These are phyloP conservation scores for Toxostoma redivivum DNA, from an alignment of 2,113 vertebrate genomes.

Conservation along the genomic window DNA sequence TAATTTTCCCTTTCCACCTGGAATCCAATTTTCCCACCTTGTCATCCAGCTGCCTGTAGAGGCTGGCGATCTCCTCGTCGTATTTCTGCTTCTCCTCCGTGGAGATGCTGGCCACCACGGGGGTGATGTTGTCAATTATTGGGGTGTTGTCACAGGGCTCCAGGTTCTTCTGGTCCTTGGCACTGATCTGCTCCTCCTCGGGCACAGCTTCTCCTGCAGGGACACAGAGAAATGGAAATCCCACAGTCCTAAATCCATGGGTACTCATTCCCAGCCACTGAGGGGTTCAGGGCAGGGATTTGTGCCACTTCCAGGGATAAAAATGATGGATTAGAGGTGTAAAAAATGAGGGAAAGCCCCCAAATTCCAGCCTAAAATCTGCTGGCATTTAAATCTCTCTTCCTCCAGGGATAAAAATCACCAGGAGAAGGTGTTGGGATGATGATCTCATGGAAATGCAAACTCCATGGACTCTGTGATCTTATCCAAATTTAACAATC, in stretches of 20 bases:
- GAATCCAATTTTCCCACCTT: constrained; percentile 71
- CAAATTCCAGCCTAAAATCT: too few relatives aligned
- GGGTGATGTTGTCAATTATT: constrained; percentile 77
- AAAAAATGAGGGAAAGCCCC: too few relatives aligned
- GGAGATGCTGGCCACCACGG: constrained; percentile 66
- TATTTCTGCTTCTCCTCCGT: constrained; percentile 81
- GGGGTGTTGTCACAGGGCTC: constrained; percentile 86
- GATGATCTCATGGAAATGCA: neutral
- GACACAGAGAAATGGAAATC: neutral
- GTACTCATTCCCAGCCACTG: rapidly evolving
- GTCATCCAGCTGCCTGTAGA: constrained; percentile 92
- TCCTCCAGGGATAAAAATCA: too few relatives aligned
- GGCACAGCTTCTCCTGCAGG: constrained; percentile 85
- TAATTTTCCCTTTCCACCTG: neutral
- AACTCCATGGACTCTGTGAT: rapidly evolving
- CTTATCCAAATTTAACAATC: neutral
- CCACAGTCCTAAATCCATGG: rapidly evolving
- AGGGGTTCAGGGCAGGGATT: neutral
- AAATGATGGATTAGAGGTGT: neutral
- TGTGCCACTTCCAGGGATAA: rapidly evolving
- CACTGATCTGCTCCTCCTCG: constrained; percentile 85
- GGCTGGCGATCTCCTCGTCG: constrained; percentile 82
- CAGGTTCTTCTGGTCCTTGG: constrained; percentile 84
- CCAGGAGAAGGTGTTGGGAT: neutral
- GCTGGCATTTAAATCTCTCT: too few relatives aligned